Evolutionary conservation across 2,888 invertebrate species (phyloP).

Genomic region (Epinotia brunnichana): DNA sequence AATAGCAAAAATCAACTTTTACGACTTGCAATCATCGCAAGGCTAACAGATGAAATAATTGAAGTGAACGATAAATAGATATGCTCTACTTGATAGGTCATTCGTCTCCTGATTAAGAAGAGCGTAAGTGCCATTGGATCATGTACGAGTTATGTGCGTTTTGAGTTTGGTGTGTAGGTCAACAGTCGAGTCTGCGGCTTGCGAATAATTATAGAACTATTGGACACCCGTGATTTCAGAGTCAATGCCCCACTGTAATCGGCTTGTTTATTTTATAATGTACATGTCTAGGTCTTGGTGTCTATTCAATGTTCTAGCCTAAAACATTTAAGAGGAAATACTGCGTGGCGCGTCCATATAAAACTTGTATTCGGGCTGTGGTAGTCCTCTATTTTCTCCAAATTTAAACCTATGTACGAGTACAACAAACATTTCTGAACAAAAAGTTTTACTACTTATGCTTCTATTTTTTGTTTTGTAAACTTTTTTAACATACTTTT

Average conservation of each 20-base stretch:
- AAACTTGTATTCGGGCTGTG: too few relatives aligned
- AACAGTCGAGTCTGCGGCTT: conserved; percentile 65
- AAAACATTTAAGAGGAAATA: not conserved
- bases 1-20: conserved; percentile 52
- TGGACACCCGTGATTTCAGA: conserved; percentile 76
- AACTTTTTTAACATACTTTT: too few relatives aligned
- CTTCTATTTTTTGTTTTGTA: too few relatives aligned
- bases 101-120: not conserved
- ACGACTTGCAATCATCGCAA: conserved; percentile 56
- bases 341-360: too few relatives aligned
- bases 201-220: conserved; percentile 71
- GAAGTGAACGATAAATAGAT: conserved; percentile 71
- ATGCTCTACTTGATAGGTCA: conserved; percentile 72
- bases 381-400: too few relatives aligned
- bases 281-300: conserved; percentile 30
- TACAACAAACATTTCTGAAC: too few relatives aligned
- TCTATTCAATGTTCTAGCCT: conserved; percentile 20
- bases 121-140: not conserved
- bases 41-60: conserved; percentile 69
- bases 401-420: too few relatives aligned
- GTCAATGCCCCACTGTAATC: conserved; percentile 65
- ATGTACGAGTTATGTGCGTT: not conserved
- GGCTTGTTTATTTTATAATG: conserved; percentile 28
- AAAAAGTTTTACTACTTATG: too few relatives aligned
- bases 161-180: conserved; percentile 60